Percentiles rank a stretch among this genome's conserved stretches.
phyloP scores from a whole-genome alignment of 2,797 vertebrate species.

The Malurus leucopterus region DNA sequence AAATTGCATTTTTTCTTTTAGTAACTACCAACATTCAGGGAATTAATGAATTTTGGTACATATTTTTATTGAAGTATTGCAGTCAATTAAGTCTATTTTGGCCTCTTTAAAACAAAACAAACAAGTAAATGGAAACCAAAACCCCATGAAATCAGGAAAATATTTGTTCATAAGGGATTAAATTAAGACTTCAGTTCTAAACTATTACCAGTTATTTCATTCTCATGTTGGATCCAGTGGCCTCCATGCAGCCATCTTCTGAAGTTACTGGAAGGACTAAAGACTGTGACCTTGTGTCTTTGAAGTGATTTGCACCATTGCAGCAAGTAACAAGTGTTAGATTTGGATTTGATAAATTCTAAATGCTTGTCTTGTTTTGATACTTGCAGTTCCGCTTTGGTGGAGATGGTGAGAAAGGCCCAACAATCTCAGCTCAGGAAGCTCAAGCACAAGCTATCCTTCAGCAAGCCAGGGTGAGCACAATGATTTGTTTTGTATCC shows the following conservation, averaged over 20 bases:
- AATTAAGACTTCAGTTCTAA: neutral
- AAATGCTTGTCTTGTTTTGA: neutral
- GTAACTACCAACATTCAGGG: neutral
- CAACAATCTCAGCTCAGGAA: constrained; percentile 90
- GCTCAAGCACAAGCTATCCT: constrained; percentile 98
- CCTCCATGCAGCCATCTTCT: neutral
- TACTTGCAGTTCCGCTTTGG: constrained; percentile 90
- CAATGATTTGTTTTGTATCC: neutral
- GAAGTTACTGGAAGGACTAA: neutral
- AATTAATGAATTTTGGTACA: neutral
- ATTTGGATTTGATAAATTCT: neutral
- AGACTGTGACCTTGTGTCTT: neutral
- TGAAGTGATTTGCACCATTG: neutral
- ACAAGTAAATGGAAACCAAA: neutral
- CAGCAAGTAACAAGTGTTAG: neutral
- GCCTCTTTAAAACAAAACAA: neutral
- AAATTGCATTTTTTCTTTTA: neutral
- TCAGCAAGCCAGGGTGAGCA: constrained; percentile 92
- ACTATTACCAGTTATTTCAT: neutral
- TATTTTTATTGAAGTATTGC: neutral
- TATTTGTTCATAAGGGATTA: neutral
- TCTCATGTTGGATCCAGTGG: neutral
- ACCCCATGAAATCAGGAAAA: neutral
- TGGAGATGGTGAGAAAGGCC: constrained; percentile 92
- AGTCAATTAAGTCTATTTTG: neutral